Evolutionary conservation across 2,888 invertebrate species (phyloP).

Genomic region (Orthosia incerta): DNA sequence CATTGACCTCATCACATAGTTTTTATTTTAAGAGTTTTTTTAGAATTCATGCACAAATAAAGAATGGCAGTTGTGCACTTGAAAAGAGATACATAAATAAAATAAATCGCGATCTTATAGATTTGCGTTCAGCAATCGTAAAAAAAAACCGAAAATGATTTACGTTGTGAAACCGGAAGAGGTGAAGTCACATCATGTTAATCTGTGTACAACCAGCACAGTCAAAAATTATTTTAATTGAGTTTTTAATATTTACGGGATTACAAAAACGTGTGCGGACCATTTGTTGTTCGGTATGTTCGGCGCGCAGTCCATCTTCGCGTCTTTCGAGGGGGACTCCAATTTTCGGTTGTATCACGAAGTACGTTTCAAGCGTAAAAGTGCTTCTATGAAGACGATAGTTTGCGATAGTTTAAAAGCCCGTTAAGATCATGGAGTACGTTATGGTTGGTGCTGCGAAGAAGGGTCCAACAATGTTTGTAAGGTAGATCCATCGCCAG

Average conservation of each 20-base stretch:
- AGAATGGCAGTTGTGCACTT: too few species aligned
- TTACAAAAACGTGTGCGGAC: not conserved
- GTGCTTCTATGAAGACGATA: conserved; percentile 94
- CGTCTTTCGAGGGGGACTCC: conserved; percentile 94
- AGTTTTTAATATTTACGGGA: not conserved
- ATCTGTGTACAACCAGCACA: too few species aligned
- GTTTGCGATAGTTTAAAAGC: conserved; percentile 92
- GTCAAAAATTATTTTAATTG: not conserved
- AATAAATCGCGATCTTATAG: not conserved
- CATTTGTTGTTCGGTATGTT: conserved; percentile 89
- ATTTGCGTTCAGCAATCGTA: not conserved
- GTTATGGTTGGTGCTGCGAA: conserved; percentile 92
- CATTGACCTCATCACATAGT: conserved; percentile 1
- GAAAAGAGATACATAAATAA: not conserved
- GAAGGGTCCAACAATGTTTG: conserved; percentile 94
- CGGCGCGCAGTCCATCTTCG: conserved; percentile 94
- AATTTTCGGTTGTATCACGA: conserved; percentile 94
- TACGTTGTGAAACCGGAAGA: not conserved
- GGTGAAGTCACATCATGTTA: not conserved
- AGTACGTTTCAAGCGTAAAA: conserved; percentile 94
- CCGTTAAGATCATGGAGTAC: too few species aligned
- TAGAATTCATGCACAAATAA: too few species aligned
- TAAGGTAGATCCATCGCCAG: conserved; percentile 95
- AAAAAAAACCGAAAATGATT: not conserved
- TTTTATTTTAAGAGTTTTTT: not conserved